Percentiles rank a stretch among this genome's conserved stretches.
Conservation (phyloP, 2,797 vertebrate species). For the Gambusia yucatana region DNA sequence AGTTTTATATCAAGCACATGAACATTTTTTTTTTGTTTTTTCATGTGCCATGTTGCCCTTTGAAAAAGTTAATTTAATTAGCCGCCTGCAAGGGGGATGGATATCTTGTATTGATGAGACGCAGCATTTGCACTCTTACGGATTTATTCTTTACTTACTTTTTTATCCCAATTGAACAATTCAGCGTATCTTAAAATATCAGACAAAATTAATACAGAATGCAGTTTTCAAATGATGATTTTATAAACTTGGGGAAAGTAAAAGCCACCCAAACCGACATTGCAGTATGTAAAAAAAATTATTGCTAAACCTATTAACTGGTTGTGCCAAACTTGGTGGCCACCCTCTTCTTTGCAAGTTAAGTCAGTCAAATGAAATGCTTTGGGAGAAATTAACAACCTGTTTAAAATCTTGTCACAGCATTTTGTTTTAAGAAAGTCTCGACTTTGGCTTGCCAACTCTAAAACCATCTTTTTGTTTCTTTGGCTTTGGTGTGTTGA, state of each 20-base stretch:
- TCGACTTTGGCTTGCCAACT: neutral
- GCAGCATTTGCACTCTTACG: neutral
- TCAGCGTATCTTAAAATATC: neutral
- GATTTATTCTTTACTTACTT: neutral
- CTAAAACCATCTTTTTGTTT: neutral
- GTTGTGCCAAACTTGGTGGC: neutral
- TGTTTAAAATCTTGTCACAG: neutral
- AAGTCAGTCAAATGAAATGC: neutral
- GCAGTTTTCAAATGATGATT: neutral
- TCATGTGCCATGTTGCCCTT: slow-evolving; percentile 6
- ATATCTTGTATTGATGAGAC: neutral
- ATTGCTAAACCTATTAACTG: neutral
- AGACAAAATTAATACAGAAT: neutral
- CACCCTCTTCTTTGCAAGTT: neutral
- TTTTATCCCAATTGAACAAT: neutral
- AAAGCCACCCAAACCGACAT: neutral
- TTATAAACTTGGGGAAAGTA: neutral
- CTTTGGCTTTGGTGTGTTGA: neutral
- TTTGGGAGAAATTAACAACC: neutral
- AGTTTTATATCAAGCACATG: slow-evolving; percentile 10
- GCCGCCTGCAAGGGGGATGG: neutral
- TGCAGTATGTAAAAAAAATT: neutral
- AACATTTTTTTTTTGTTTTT: neutral
- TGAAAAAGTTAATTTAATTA: slow-evolving; percentile 15
- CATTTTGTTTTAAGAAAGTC: neutral